These are phyloP conservation scores for Drosophila differens DNA, from an alignment of 2,888 invertebrate species.

Conservation along the genomic window DNA sequence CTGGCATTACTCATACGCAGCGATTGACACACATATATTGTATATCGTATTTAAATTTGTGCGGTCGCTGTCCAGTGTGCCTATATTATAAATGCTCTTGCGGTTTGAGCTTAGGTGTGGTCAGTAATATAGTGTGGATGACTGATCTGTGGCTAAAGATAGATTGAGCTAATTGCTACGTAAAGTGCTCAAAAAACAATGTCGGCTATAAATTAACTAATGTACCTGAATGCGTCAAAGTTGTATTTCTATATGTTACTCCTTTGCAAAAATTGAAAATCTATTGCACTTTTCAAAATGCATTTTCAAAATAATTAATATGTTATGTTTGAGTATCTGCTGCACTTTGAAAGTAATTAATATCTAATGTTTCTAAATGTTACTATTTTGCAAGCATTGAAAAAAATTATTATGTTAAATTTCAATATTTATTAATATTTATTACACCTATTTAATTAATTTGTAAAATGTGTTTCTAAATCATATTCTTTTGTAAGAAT, in stretches of 20 bases:
- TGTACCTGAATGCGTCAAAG: not conserved
- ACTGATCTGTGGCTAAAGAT: conserved; percentile 33
- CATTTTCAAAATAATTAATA: not conserved
- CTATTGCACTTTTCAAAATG: not conserved
- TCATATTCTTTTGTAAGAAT: not conserved
- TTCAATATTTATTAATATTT: not conserved
- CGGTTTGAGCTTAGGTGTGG: conserved; percentile 50
- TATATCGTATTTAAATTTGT: conserved; percentile 41
- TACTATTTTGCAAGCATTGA: not conserved
- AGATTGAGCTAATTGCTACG: conserved; percentile 31
- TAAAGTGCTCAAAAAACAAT: not conserved
- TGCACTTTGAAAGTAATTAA: not conserved
- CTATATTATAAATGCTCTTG: conserved; percentile 42
- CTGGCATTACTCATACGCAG: conserved; percentile 71
- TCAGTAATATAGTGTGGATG: conserved; percentile 34
- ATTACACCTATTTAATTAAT: not conserved
- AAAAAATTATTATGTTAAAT: not conserved
- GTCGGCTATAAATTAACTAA: not conserved
- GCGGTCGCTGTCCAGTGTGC: conserved; percentile 51
- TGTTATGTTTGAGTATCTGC: not conserved
- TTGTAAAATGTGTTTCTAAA: not conserved
- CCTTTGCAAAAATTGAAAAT: not conserved
- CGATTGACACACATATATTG: conserved; percentile 39
- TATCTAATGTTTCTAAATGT: not conserved
- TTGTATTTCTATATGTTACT: not conserved